Conservation (phyloP, 2,888 invertebrate species). For the Rugalucina vietnamica region DNA sequence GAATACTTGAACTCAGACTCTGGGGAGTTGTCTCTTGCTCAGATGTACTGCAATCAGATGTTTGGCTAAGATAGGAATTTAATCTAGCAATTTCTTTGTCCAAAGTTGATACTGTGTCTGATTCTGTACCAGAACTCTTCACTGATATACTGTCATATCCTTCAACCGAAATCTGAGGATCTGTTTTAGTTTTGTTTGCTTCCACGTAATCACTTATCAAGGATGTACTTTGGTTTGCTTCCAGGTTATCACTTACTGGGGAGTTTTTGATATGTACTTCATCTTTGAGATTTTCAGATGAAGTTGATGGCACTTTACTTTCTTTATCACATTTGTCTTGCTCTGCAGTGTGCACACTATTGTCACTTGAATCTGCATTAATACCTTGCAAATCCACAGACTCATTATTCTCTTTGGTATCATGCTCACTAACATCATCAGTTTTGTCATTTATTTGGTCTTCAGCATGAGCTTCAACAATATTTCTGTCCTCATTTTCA, state of each 20-base stretch:
- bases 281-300: no score
- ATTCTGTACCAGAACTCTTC: neutral
- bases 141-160: neutral
- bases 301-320: neutral
- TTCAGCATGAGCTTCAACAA: no score
- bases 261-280: neutral
- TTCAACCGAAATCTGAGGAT: neutral
- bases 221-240: neutral
- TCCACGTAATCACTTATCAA: neutral
- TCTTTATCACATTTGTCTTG: neutral
- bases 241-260: neutral
- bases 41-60: constrained; percentile 6
- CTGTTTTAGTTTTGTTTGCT: neutral
- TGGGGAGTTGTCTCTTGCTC: neutral
- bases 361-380: no score
- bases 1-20: neutral
- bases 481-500: no score
- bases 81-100: constrained; percentile 49
- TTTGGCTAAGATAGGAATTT: constrained; percentile 42
- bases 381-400: no score
- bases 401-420: no score
- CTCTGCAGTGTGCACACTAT: neutral
- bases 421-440: no score
- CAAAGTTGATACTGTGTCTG: constrained; percentile 12
- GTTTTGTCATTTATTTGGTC: no score